Conservation (phyloP, 2,113 vertebrate species). For the Bufo bufo region DNA sequence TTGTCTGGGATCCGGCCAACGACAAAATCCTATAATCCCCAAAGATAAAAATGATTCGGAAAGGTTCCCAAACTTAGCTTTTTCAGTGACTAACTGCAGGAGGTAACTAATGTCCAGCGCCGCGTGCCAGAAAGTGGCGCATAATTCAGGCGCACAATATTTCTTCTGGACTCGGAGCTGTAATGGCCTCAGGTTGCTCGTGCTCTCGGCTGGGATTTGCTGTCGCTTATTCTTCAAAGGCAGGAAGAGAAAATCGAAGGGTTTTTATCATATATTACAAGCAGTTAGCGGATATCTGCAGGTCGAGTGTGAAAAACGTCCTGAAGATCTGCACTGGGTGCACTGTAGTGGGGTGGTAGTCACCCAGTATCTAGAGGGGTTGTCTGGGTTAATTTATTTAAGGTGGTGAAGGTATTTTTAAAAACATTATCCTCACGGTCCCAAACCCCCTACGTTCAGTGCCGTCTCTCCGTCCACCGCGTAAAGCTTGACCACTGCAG, state of each 20-base stretch:
- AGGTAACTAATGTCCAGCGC: background rate
- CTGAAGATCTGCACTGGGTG: background rate
- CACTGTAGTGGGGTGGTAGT: background rate
- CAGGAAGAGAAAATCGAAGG: background rate
- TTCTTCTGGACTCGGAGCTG: background rate
- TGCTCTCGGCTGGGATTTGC: background rate
- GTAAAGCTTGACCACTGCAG: no score
- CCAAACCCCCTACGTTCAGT: no score
- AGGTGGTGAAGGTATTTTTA: no score
- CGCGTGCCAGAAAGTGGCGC: background rate
- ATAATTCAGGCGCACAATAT: constrained; percentile 15
- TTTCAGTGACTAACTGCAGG: constrained; percentile 22
- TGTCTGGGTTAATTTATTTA: no score
- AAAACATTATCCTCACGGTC: no score
- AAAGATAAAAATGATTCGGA: constrained; percentile 46
- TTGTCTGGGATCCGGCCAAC: constrained; percentile 35
- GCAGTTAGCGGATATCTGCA: background rate
- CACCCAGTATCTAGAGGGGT: no score
- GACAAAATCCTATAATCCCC: constrained; percentile 39
- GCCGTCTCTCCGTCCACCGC: no score
- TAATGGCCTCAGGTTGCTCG: constrained; percentile 17
- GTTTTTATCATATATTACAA: background rate
- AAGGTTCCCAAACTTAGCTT: constrained; percentile 37
- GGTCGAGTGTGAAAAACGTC: background rate
- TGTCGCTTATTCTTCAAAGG: background rate